Evolutionary conservation across 2,888 invertebrate species (phyloP), one percentile per base, ranked within the genome.

Genomic region (Syrista parreyssii): DNA sequence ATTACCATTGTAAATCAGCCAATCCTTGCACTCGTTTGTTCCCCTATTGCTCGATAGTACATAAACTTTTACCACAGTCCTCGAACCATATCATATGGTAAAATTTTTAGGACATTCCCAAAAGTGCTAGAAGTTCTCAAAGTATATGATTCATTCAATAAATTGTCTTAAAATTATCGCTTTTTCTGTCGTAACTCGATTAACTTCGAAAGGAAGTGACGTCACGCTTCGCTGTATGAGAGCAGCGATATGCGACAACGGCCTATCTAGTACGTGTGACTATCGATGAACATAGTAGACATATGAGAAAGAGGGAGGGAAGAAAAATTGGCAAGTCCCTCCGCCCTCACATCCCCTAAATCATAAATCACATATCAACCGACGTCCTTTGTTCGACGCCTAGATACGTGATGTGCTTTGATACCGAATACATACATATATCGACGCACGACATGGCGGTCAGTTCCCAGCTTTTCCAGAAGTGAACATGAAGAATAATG

Each of bases 281-380:
- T 55, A 9, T 9, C 15, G 23, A 23, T 23, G 23, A 55, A 15
- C 6, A 23, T 55, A 23, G 23, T 55, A 23, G 23, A 55, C 9
- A 23, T 55, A 23, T 55, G 55, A 77, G 76, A 80, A 23, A 72
- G 76, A 73, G 34, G 73, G 75, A 34, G 75, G 11, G 68, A 77
- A 73, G 69, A 80, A 81, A 83, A 82, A 80, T 77, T 77, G 81
- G 79, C 82, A 80, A 83, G 81, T n/a, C n/a, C 75, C 68, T 78
- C 75, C 75, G 78, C 23, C 79, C 76, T 75, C 71, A 78, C 75
- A 75, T 78, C 0, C 79, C 76, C 75, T 79, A 79, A 80, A 79
- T 79, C 82, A 81, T 86, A 86, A 86, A 86, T 86, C 86, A 83
- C 81, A 73, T 55, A 55, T 55, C 55, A 55, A 55, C 23, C 55